Evolutionary conservation across 2,113 vertebrate species (phyloP).

Genomic region (Elaphurus davidianus): DNA sequence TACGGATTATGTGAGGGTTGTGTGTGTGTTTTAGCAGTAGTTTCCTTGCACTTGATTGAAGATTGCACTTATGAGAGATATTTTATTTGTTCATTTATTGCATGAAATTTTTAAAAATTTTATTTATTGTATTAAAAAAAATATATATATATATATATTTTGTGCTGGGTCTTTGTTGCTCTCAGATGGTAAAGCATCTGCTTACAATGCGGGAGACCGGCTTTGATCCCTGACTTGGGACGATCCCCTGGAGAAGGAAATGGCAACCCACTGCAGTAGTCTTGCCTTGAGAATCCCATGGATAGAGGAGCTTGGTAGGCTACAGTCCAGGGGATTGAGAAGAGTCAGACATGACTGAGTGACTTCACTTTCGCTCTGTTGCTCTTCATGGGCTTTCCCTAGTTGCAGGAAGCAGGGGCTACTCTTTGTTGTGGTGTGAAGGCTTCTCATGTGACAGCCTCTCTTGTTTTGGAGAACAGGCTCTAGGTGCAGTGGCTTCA

Average conservation of each 20-base stretch:
- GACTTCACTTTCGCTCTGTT: background rate
- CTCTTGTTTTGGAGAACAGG: background rate
- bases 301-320: background rate
- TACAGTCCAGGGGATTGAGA: background rate
- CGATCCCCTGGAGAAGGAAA: background rate
- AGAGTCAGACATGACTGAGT: background rate
- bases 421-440: background rate
- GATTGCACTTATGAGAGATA: background rate
- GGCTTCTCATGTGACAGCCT: background rate
- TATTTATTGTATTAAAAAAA: background rate
- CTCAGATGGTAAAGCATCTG: background rate
- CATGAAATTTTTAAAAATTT: background rate
- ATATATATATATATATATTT: background rate
- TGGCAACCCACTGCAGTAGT: background rate
- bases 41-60: background rate
- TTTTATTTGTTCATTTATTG: background rate
- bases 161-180: background rate
- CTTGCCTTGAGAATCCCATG: background rate
- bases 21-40: background rate
- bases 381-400: background rate
- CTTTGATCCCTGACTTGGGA: background rate
- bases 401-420: background rate
- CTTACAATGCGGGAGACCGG: fast-evolving
- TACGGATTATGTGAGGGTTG: background rate
- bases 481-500: fast-evolving